A percentile compares a stretch with the other conserved stretches of the same genome.
These are phyloP conservation scores for Tricholauxania praeusta DNA, from an alignment of 2,888 invertebrate species.

Conservation along the genomic window DNA sequence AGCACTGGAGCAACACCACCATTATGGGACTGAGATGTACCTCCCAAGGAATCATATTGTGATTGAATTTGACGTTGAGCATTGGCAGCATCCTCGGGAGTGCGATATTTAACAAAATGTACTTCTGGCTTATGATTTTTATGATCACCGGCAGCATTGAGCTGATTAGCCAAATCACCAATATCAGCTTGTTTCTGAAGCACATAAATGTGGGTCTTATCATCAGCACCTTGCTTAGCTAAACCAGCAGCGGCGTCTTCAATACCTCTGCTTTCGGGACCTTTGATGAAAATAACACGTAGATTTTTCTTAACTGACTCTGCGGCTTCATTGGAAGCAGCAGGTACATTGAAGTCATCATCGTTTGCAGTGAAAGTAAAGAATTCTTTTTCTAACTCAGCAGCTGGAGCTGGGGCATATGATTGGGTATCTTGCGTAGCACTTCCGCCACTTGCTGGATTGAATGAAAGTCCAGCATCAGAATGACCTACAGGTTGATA, in stretches of 20 bases:
- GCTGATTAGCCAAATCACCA: conserved; percentile 55
- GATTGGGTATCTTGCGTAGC: conserved; percentile 16
- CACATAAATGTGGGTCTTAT: conserved; percentile 61
- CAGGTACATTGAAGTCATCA: conserved; percentile 54
- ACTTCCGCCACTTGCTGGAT: neutral
- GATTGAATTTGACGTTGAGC: too few relatives aligned
- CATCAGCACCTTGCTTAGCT: conserved; percentile 58
- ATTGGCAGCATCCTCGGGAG: too few relatives aligned
- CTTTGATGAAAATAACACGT: conserved; percentile 58
- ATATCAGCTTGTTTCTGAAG: conserved; percentile 51
- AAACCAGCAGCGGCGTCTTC: conserved; percentile 60
- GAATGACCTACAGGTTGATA: too few relatives aligned
- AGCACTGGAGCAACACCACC: conserved; percentile 60
- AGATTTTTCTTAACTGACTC: conserved; percentile 49
- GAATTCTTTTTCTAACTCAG: conserved; percentile 54
- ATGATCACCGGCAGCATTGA: conserved; percentile 47
- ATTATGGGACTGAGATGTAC: conserved; percentile 51
- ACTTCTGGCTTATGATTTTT: conserved; percentile 21
- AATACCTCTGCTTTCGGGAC: conserved; percentile 55
- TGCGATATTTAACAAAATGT: too few relatives aligned
- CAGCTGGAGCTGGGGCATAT: conserved; percentile 38
- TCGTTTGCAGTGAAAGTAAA: conserved; percentile 57
- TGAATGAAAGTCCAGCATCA: too few relatives aligned
- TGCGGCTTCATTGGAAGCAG: conserved; percentile 46
- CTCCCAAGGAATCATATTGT: conserved; percentile 46